Percentiles rank a stretch among this genome's conserved stretches.
Conservation (phyloP, 2,797 vertebrate genomes). For the Trachops cirrhosus region DNA sequence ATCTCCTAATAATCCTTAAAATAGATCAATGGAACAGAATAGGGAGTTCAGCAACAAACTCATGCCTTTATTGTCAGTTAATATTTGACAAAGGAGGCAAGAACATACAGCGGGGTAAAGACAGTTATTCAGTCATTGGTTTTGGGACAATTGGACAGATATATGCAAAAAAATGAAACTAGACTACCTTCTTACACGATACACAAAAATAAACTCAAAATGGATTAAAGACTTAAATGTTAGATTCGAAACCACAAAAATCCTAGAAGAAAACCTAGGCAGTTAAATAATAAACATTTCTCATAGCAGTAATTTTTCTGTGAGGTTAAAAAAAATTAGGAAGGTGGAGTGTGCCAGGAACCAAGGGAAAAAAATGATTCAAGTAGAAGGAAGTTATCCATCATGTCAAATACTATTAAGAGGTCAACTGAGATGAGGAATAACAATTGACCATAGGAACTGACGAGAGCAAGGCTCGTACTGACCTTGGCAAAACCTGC, state of each 20-base stretch:
- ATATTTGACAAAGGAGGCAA: not conserved
- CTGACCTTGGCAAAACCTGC: not conserved
- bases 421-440: not conserved
- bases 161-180: not conserved
- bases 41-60: not conserved
- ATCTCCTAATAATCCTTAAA: not conserved
- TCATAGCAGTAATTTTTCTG: not conserved
- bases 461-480: not conserved
- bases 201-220: not conserved
- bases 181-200: not conserved
- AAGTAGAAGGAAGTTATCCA: not conserved
- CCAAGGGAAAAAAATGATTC: not conserved
- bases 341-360: not conserved
- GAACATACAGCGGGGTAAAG: not conserved
- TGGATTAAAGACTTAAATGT: not conserved
- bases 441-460: not conserved
- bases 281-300: not conserved
- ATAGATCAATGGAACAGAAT: not conserved
- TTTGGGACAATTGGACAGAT: not conserved
- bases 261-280: not conserved
- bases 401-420: not conserved
- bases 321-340: not conserved
- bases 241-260: not conserved
- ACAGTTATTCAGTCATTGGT: not conserved
- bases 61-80: not conserved